Base-by-base conservation (phyloP, 2,888 invertebrate species). In the Heliconius erato region DNA sequence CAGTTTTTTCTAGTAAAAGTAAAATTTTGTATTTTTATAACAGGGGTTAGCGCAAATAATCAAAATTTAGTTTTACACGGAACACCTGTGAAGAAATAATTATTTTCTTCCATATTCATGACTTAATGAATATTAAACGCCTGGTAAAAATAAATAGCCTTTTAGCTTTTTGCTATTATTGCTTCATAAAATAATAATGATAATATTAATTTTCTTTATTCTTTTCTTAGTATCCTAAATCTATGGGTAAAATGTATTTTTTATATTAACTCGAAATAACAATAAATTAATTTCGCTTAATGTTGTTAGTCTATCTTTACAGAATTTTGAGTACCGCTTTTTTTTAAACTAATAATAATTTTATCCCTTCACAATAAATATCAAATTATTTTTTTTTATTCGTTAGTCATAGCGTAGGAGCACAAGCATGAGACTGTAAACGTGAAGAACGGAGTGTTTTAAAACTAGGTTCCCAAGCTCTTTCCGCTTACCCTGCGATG, bases 81-180 rank as follows among this genome's bases (percentile, higher is more conserved):
- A 76, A n/a, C 28, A n/a, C 40, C 40, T 63, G 32, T 9, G 14
- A 9, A 63, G 32, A 59, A 76, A 28, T 74, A 49, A 11, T 49
- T 74, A 74, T 7, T 74, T 28, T 74, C 74, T 74, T 74, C 16
- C 26, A 19, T 23, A 28, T 74, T 54, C 28, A 49, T 49, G 44
- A 49, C 0, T 19, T 74, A 7, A 54, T 74, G 28, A 74, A 74
- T 54, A 49, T 74, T 26, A 54, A 74, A 54, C 26, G 74, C n/a
- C 40, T 71, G 71, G 12, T 71, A 40, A 35, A 71, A 71, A 71
- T 71, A 71, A 71, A 32, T 71, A 40, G 23, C 6, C 40, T n/a
- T 14, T n/a, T 40, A 40, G 40, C 71, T 5, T 71, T 71, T 71
- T 71, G 71, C n/a, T n/a, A 12, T 71, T 71, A 71, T 71, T 71